Base-by-base conservation (phyloP, 2,888 invertebrate genomes). In the Dicycla oo region DNA sequence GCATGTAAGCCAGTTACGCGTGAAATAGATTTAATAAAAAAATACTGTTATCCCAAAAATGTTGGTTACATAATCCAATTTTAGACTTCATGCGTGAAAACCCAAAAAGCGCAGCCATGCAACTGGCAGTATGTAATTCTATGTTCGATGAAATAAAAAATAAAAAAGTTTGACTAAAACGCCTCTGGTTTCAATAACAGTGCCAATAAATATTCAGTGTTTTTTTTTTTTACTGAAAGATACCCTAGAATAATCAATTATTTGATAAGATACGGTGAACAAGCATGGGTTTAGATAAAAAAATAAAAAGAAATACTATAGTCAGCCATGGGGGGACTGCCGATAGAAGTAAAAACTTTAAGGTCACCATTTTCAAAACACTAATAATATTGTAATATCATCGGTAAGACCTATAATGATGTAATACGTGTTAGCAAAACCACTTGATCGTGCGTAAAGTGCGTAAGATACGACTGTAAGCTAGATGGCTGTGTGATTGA, bases 71-170 rank as follows among this genome's bases (percentile, higher is more conserved):
- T 57, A n/a, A 20, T 30, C n/a, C 49, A 45, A 51, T 69, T 38
- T 49, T 13, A 26, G 11, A 45, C 26, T 40, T 62, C 18, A 0
- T 51, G 13, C 5, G 38, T 40, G 10, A 38, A 51, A 45, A 13
- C 7, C 20, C 3, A 47, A 34, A 77, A 79, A 73, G 6, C 13
- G 23, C 34, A 61, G 11, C 43, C 43, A 56, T 56, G 43, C 49
- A 45, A 61, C 49, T 30, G 43, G 1, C 34, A 40, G 30, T 26
- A 13, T 10, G 1, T 38, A 23, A 23, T 30, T 8, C 15, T n/a
- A 38, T 26, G n/a, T 26, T 43, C 7, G 11, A 15, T 18, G 0
- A n/a, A 53, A n/a, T 20, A n/a, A 34, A 53, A 40, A 51, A 20
- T 3, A 45, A 53, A 47, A 34, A 51, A 51, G 26, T 15, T n/a